phyloP scores from a whole-genome alignment of 2,888 invertebrate species.

The Rosalia funebris region DNA sequence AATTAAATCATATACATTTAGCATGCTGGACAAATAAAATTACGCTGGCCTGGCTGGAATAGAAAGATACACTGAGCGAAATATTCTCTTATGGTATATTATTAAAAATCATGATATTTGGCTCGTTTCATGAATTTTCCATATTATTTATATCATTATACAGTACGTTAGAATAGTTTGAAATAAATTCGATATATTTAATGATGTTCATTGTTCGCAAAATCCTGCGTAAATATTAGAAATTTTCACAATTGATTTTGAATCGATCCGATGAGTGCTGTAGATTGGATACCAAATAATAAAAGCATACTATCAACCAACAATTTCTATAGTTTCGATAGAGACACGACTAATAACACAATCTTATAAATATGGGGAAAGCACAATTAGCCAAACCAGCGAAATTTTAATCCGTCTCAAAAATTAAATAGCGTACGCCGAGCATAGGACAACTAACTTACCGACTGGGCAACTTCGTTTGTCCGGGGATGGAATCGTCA shows the following conservation, averaged over 20 bases:
- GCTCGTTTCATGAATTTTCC: too few relatives aligned
- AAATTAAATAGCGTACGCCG: slow-evolving; percentile 21
- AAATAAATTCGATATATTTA: not conserved
- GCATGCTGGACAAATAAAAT: slow-evolving; percentile 19
- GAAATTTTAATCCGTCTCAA: slow-evolving; percentile 18
- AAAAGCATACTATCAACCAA: too few relatives aligned
- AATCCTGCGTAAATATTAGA: too few relatives aligned
- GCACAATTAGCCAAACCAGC: slow-evolving; percentile 3
- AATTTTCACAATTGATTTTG: too few relatives aligned
- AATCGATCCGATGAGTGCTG: too few relatives aligned
- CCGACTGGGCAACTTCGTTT: slow-evolving; percentile 70
- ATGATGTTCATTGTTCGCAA: not conserved
- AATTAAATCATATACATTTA: slow-evolving; percentile 21
- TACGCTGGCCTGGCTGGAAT: slow-evolving; percentile 2
- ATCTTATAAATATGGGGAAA: too few relatives aligned
- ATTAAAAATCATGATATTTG: too few relatives aligned
- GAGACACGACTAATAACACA: too few relatives aligned
- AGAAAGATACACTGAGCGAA: too few relatives aligned
- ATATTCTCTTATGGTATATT: too few relatives aligned
- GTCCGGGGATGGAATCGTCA: slow-evolving; percentile 78
- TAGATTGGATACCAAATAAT: too few relatives aligned
- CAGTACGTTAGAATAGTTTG: not conserved
- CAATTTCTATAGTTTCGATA: too few relatives aligned
- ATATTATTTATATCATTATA: not conserved
- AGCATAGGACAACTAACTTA: slow-evolving; percentile 53